A percentile compares a stretch with the other conserved stretches of the same genome.
Conservation (phyloP, 2,797 vertebrate genomes). For the Pachyuromys duprasi region DNA sequence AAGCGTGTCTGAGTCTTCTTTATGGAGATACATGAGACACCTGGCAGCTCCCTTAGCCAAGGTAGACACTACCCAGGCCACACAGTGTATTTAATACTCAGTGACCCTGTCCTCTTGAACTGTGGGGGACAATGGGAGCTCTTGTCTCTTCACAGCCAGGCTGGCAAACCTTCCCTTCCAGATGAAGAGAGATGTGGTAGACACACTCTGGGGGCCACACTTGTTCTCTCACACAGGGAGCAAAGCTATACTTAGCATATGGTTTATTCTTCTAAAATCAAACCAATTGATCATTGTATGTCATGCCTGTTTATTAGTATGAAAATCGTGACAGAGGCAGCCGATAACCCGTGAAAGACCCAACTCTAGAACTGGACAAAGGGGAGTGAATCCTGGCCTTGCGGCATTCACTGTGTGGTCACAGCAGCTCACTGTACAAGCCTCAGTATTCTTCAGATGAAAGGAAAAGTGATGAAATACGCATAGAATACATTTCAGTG, state of each 20-base stretch:
- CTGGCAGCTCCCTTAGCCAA: neutral
- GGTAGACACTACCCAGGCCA: neutral
- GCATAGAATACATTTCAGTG: neutral
- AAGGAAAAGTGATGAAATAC: neutral
- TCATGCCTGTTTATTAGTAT: neutral
- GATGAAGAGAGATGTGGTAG: neutral
- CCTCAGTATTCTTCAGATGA: neutral
- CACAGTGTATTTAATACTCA: too few relatives aligned
- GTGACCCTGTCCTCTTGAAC: neutral
- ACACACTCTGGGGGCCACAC: neutral
- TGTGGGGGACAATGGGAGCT: neutral
- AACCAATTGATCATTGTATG: neutral
- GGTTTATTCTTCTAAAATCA: slow-evolving; percentile 1
- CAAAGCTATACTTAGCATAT: neutral
- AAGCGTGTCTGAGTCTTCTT: neutral
- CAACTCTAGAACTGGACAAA: neutral
- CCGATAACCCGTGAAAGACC: neutral
- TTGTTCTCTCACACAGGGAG: neutral
- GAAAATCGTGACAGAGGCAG: neutral
- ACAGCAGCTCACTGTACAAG: neutral
- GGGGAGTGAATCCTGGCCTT: neutral
- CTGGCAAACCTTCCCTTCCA: neutral
- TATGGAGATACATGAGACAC: neutral
- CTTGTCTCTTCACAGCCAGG: neutral
- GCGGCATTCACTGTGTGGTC: neutral